Base-by-base conservation (phyloP, 2,113 vertebrate genomes). In the Cavia aperea region DNA sequence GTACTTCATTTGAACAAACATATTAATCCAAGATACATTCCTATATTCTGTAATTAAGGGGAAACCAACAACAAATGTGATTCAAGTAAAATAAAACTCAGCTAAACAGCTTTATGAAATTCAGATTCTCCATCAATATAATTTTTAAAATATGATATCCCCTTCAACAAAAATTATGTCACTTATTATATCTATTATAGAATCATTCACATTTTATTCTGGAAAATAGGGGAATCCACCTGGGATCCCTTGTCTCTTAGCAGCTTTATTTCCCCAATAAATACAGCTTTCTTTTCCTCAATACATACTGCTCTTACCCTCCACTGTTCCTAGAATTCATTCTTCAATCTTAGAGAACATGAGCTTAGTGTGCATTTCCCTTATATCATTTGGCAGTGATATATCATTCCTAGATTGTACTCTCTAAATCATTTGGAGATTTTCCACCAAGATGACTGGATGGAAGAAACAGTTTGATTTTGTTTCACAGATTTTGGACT, bases 81-180 rank as follows among this genome's bases (percentile, higher is more conserved):
- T 51, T 39, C 60, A 96, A 75, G 63, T 63, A 92, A 75, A 89
- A 83, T n/a, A 56, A 8, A 68, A 39, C 46, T 89, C 36, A 89
- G 7, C 87, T 94, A 88, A 70, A 39, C 24, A 68, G 43, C 10
- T 81, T 90, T 36, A 86, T 36, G 3, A 11, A 81, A 86, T 70
- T 95, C 62, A 88, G 11, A 79, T 90, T 92, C 79, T 92, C 46
- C 10, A 83, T 81, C 19, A 84, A 51, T 49, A 81, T 16, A 11
- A 21, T 66, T 93, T 82, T 87, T 18, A 78, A 95, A 95, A 72
- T 46, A 73, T 21, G 51, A 70, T 39, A 9, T 70, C 33, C 63
- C 43, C 29, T 14, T 77, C 9, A 81, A 56, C 63, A 56, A 85
- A 94, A 87, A 89, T 24, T 65, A 82, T 19, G 26, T 68, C 14